Percentiles rank a stretch among this genome's conserved stretches.
These are phyloP conservation scores for Spheniscus mendiculus DNA, from an alignment of 2,113 vertebrate species.

Conservation along the genomic window DNA sequence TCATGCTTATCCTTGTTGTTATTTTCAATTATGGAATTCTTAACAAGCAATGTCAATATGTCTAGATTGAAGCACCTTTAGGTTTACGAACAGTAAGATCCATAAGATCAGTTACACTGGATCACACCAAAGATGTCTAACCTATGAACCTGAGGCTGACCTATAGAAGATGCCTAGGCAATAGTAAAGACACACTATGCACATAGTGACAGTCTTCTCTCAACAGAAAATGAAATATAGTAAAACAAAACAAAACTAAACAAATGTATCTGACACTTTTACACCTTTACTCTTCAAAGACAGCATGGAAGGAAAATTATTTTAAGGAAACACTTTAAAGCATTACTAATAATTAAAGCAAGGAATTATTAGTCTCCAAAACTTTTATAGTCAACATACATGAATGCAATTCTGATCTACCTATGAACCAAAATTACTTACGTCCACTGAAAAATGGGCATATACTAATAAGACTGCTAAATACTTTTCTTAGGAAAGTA, in stretches of 20 bases:
- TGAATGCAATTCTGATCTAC: neutral
- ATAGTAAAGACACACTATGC: neutral
- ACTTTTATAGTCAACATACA: neutral
- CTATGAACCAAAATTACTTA: neutral
- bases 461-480: neutral
- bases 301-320: neutral
- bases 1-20: neutral
- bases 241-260: neutral
- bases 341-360: neutral
- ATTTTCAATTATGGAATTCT: neutral
- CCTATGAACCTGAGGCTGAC: neutral
- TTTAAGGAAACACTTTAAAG: neutral
- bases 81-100: neutral
- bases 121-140: neutral
- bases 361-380: neutral
- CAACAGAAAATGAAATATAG: neutral
- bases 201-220: neutral
- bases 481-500: neutral
- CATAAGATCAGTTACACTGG: neutral
- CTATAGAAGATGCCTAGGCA: neutral
- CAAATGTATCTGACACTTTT: neutral
- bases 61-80: neutral
- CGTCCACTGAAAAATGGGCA: neutral
- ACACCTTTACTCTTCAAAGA: neutral
- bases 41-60: neutral